Evolutionary conservation across 2,888 invertebrate species (phyloP).

Genomic region (Diarsia mendica): DNA sequence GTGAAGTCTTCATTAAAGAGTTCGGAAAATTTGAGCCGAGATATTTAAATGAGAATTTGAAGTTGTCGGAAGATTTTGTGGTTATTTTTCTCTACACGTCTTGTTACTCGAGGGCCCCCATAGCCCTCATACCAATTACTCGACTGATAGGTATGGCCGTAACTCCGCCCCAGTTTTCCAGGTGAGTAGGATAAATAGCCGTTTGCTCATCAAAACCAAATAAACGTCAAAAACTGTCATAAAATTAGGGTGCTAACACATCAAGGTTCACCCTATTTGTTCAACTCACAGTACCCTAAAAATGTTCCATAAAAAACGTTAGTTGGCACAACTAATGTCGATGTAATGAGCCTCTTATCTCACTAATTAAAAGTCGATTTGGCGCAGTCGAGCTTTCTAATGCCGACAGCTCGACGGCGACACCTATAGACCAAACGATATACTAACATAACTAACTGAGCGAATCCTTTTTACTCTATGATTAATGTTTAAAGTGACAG

Average conservation of each 20-base stretch:
- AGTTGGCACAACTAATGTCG: slow-evolving; percentile 85
- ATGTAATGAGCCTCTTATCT: slow-evolving; percentile 88
- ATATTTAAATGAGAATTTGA: too few relatives aligned
- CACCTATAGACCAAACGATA: slow-evolving; percentile 63
- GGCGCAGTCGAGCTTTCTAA: slow-evolving; percentile 82
- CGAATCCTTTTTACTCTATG: slow-evolving; percentile 79
- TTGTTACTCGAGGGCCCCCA: too few relatives aligned
- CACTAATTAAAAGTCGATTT: slow-evolving; percentile 90
- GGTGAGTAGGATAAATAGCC: background rate
- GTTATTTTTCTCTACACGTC: too few relatives aligned
- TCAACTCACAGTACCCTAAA: slow-evolving; percentile 73
- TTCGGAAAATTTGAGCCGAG: too few relatives aligned
- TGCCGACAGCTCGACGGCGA: slow-evolving; percentile 72
- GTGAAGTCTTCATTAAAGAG: too few relatives aligned
- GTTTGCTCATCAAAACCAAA: slow-evolving; percentile 2
- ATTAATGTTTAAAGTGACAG: slow-evolving; percentile 79
- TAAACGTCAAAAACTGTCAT: background rate
- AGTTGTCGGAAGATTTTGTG: too few relatives aligned
- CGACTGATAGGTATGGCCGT: background rate
- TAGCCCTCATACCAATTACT: too few relatives aligned
- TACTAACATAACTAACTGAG: slow-evolving; percentile 79
- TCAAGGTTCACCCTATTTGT: slow-evolving; percentile 25
- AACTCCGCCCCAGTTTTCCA: background rate
- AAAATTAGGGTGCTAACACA: slow-evolving; percentile 14
- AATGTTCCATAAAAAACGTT: slow-evolving; percentile 77